Conservation (phyloP, 2,113 vertebrate species). For the Sclerurus mexicanus region DNA sequence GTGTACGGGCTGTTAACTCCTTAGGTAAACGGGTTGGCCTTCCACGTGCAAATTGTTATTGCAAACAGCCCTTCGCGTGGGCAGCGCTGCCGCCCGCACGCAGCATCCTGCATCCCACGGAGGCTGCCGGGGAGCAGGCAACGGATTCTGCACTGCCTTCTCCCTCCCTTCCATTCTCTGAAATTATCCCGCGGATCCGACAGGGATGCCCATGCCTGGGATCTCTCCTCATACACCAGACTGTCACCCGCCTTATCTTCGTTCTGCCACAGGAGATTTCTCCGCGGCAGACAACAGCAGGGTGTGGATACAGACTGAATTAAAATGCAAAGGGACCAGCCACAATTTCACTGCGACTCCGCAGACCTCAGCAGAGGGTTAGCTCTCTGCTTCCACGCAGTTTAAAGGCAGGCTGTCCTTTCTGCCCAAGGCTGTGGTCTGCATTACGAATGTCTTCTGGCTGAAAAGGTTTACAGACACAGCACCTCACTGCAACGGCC, state of each 20-base stretch:
- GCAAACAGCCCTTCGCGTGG: not conserved
- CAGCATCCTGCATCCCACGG: too few relatives aligned
- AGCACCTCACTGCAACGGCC: not conserved
- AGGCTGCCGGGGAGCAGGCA: not conserved
- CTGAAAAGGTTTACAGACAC: not conserved
- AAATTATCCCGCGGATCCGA: not conserved
- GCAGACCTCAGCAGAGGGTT: not conserved
- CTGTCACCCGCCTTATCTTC: not conserved
- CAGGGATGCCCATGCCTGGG: not conserved
- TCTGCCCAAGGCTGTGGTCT: not conserved
- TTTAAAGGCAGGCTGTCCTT: not conserved
- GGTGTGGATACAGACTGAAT: fast-evolving
- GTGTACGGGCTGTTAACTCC: not conserved
- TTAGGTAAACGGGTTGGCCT: not conserved
- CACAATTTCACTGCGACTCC: fast-evolving
- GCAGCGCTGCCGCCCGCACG: not conserved
- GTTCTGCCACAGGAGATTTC: not conserved
- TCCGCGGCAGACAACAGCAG: not conserved
- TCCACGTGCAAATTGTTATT: not conserved
- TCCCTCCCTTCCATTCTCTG: not conserved
- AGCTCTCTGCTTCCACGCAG: not conserved
- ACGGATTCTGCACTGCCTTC: not conserved
- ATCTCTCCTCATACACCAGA: not conserved
- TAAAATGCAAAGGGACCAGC: not conserved
- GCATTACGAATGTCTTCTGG: fast-evolving